A percentile compares a stretch with the other conserved stretches of the same genome.
Conservation (phyloP, 2,113 vertebrate species). For the Oryzias curvinotus region DNA sequence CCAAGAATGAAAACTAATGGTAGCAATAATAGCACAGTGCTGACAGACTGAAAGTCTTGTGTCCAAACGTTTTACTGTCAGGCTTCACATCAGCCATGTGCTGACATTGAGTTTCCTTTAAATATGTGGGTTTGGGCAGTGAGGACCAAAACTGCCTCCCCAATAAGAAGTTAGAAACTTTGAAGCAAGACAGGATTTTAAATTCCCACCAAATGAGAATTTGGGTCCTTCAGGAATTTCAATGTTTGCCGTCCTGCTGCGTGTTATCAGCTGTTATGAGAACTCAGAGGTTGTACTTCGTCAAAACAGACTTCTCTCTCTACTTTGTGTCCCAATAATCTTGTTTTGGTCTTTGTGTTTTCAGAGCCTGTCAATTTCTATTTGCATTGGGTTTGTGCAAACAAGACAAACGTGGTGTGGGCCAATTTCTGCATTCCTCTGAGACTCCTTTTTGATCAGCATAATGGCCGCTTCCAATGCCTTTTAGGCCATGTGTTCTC, state of each 20-base stretch:
- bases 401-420: neutral
- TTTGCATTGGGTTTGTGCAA: slow-evolving; percentile 10
- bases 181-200: slow-evolving; percentile 13
- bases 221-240: slow-evolving; percentile 14
- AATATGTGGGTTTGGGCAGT: slow-evolving; percentile 5
- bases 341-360: slow-evolving; percentile 5
- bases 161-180: slow-evolving; percentile 20
- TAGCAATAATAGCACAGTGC: too few relatives aligned
- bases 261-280: slow-evolving; percentile 60
- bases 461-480: neutral
- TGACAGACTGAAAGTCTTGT: neutral
- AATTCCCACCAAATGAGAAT: slow-evolving; percentile 42
- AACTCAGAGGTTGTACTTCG: slow-evolving; percentile 40
- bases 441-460: neutral
- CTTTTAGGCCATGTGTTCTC: slow-evolving; percentile 38
- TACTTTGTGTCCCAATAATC: slow-evolving; percentile 1
- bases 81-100: neutral
- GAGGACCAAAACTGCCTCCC: slow-evolving; percentile 30
- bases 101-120: slow-evolving; percentile 10
- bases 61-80: neutral
- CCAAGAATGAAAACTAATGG: too few relatives aligned
- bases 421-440: slow-evolving; percentile 11
- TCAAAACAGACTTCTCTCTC: slow-evolving; percentile 41
- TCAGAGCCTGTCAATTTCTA: slow-evolving; percentile 24
- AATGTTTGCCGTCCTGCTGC: slow-evolving; percentile 29